phyloP scores from a whole-genome alignment of 2,113 vertebrate genomes.

The Nannospalax galili region DNA sequence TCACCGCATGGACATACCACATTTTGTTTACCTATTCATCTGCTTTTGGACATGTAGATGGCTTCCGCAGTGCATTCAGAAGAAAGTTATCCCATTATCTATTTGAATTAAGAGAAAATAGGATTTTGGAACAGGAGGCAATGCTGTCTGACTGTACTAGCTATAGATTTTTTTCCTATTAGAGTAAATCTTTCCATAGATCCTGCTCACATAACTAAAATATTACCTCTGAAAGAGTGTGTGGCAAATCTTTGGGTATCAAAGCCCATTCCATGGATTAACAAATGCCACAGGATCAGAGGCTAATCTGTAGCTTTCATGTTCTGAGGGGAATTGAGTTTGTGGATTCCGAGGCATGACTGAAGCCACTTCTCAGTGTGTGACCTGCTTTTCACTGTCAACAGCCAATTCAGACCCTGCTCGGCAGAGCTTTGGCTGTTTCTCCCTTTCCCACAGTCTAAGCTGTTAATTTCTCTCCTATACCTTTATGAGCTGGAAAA shows the following conservation, averaged over 20 bases:
- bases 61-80: background rate
- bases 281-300: conserved; percentile 34
- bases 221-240: background rate
- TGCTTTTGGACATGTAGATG: too few relatives aligned
- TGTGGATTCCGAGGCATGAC: conserved; percentile 53
- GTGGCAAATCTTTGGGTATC: background rate
- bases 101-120: conserved; percentile 12
- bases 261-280: conserved; percentile 55
- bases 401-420: background rate
- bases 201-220: background rate
- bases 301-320: conserved; percentile 64
- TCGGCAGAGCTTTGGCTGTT: conserved; percentile 28
- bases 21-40: background rate
- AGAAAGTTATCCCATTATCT: background rate
- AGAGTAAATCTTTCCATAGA: background rate
- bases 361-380: background rate
- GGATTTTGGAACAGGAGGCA: background rate
- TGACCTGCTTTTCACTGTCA: conserved; percentile 49
- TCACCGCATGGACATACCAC: background rate
- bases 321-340: conserved; percentile 56
- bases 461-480: conserved; percentile 72
- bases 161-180: accelerated
- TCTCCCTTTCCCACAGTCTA: conserved; percentile 68
- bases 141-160: background rate
- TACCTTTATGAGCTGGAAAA: conserved; percentile 68